Evolutionary conservation across 2,888 invertebrate genomes (phyloP), one percentile per base, ranked within the genome.

Genomic region (Dermolepida albohirtum): DNA sequence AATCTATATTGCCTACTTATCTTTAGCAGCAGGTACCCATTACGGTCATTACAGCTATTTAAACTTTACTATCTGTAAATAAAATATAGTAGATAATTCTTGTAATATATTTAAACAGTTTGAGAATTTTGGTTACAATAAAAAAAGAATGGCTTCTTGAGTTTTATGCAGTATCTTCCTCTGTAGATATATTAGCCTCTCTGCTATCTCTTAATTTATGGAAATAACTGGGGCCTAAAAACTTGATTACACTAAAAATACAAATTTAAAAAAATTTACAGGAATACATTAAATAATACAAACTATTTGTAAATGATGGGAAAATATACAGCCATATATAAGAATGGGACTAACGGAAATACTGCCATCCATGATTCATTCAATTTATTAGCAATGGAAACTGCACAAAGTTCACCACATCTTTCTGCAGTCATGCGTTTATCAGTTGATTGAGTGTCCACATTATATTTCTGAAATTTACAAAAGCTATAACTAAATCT

Each of bases 321-420:
- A 71, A 86, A 87, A 76, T 89, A 91, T 10, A 87, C 85, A 12
- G 83, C 79, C 1, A 88, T 70, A 78, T 92, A 92, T 1, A 86
- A 78, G 40, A 89, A 71, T 0, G 86, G 78, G 49, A 91, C 84
- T 0, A 89, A 78, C 0, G 92, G 92, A 70, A 90, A 89, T 2
- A 86, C 74, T 1, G 87, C 87, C 73, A 92, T 90, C 94, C 94
- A 94, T 0, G 88, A 87, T 81, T 93, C 89, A 50, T 80, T 77
- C 54, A 86, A 76, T 80, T 87, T 84, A 78, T 90, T 90, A 7
- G 87, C 88, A 50, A 90, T 78, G 0, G 88, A 86, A 5, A 88
- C 78, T 0, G 87, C 88, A 78, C 87, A 88, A 5, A 90, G 78
- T 66, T 86, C 78, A 0, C 86, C 88, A 74, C 89, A 89, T 51